Percentiles rank a stretch among this genome's conserved stretches.
phyloP scores from a whole-genome alignment of 2,113 vertebrate species.

The Triplophysa rosa region DNA sequence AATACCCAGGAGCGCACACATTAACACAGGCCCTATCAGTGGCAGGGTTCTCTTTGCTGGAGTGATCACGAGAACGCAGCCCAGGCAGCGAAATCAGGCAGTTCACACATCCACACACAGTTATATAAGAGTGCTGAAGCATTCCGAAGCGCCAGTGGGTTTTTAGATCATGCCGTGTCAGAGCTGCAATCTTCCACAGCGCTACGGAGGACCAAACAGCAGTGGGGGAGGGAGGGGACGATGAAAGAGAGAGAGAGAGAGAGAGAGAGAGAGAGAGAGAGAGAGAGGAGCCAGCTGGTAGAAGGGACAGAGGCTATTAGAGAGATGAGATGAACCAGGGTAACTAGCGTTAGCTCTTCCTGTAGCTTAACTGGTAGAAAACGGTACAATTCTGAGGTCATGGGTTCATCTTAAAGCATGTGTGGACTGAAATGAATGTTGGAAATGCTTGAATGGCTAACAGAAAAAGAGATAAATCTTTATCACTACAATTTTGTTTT shows the following conservation, averaged over 20 bases:
- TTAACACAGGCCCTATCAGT: slow-evolving; percentile 49
- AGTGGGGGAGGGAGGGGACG: slow-evolving; percentile 33
- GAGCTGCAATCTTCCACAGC: slow-evolving; percentile 71
- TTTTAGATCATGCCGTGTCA: slow-evolving; percentile 70
- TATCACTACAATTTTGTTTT: neutral
- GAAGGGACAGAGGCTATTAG: neutral
- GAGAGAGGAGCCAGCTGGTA: neutral
- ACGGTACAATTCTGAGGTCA: too few relatives aligned
- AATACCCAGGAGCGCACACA: slow-evolving; percentile 2
- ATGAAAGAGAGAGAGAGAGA: slow-evolving; percentile 9
- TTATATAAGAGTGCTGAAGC: slow-evolving; percentile 73
- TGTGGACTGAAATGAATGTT: slow-evolving; percentile 9
- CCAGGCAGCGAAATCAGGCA: slow-evolving; percentile 57
- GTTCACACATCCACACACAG: slow-evolving; percentile 67
- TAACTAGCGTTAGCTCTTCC: neutral
- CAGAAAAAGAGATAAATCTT: neutral
- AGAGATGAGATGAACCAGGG: neutral
- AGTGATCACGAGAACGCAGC: slow-evolving; percentile 54
- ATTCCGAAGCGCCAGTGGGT: slow-evolving; percentile 69
- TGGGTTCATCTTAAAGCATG: too few relatives aligned
- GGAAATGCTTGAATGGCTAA: neutral
- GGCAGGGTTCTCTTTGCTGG: slow-evolving; percentile 45
- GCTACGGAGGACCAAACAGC: slow-evolving; percentile 62
- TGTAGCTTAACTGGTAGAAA: too few relatives aligned
- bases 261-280: slow-evolving; percentile 4